A percentile compares a stretch with the other conserved stretches of the same genome.
Evolutionary conservation across 1,140 invertebrate genomes (phyloP).

Genomic region (Drosophila burlai): DNA sequence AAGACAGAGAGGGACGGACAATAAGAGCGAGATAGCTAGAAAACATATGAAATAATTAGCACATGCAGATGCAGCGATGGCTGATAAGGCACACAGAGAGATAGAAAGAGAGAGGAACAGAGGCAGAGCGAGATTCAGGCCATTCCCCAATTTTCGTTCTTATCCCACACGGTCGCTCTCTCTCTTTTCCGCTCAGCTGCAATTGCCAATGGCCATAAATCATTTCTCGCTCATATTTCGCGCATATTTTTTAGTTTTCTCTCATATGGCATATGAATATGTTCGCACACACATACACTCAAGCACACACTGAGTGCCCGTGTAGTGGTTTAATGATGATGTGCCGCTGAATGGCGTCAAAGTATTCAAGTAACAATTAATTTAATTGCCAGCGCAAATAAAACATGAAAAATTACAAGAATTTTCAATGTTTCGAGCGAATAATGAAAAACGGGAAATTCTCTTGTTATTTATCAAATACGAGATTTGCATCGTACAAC

Average conservation of each 20-base stretch:
- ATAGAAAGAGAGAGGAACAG: neutral
- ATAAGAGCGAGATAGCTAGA: slow-evolving; percentile 24
- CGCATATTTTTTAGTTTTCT: slow-evolving; percentile 77
- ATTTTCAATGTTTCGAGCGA: slow-evolving; percentile 44
- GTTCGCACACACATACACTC: slow-evolving; percentile 33
- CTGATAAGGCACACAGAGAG: slow-evolving; percentile 48
- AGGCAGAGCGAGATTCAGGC: slow-evolving; percentile 9
- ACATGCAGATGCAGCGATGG: slow-evolving; percentile 65
- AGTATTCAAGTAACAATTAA: slow-evolving; percentile 80
- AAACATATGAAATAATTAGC: slow-evolving; percentile 82
- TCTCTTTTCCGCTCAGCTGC: slow-evolving; percentile 26
- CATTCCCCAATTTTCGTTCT: slow-evolving; percentile 41
- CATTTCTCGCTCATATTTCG: slow-evolving; percentile 77
- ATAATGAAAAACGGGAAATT: slow-evolving; percentile 38
- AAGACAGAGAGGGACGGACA: slow-evolving; percentile 1
- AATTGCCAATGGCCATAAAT: slow-evolving; percentile 72
- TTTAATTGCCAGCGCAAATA: slow-evolving; percentile 61
- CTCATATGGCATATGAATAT: slow-evolving; percentile 55
- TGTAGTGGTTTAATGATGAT: slow-evolving; percentile 62
- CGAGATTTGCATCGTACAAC: slow-evolving; percentile 19
- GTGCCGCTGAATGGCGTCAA: slow-evolving; percentile 74
- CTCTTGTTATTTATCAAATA: slow-evolving; percentile 11
- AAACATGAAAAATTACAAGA: slow-evolving; percentile 63
- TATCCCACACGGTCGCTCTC: slow-evolving; percentile 11
- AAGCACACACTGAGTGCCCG: neutral